These are phyloP conservation scores for Coelinius sp. DNA, from an alignment of 2,888 invertebrate genomes.

Conservation along the genomic window DNA sequence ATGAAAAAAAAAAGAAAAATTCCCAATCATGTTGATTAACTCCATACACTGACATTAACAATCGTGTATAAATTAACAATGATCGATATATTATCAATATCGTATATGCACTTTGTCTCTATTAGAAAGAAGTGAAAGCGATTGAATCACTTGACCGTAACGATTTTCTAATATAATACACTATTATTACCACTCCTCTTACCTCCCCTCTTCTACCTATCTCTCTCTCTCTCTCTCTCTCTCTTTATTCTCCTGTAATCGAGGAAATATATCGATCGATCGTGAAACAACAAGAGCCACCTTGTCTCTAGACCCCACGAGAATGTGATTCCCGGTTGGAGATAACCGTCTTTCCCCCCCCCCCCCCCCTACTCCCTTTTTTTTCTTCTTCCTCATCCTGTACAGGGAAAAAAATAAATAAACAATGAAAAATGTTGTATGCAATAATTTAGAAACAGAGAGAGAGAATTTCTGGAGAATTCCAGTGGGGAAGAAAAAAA, in stretches of 20 bases:
- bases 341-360: not conserved
- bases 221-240: not conserved
- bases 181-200: not conserved
- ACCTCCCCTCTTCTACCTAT: not conserved
- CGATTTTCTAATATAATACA: slow-evolving; percentile 37
- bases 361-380: not conserved
- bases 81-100: slow-evolving; percentile 20
- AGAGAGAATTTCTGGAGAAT: not conserved
- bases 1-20: no score
- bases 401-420: not conserved
- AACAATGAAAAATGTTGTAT: not conserved
- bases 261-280: slow-evolving; percentile 9
- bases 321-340: not conserved
- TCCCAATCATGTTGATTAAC: not conserved
- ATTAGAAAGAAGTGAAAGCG: slow-evolving; percentile 47
- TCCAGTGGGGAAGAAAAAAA: not conserved
- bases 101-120: slow-evolving; percentile 34
- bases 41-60: slow-evolving; percentile 1
- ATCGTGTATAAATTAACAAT: slow-evolving; percentile 18
- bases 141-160: slow-evolving; percentile 49
- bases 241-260: not conserved
- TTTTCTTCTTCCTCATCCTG: not conserved
- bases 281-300: not conserved
- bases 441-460: not conserved
- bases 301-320: not conserved